These are phyloP conservation scores for Crocuta crocuta DNA, from an alignment of 2,113 vertebrate genomes.

Conservation along the genomic window DNA sequence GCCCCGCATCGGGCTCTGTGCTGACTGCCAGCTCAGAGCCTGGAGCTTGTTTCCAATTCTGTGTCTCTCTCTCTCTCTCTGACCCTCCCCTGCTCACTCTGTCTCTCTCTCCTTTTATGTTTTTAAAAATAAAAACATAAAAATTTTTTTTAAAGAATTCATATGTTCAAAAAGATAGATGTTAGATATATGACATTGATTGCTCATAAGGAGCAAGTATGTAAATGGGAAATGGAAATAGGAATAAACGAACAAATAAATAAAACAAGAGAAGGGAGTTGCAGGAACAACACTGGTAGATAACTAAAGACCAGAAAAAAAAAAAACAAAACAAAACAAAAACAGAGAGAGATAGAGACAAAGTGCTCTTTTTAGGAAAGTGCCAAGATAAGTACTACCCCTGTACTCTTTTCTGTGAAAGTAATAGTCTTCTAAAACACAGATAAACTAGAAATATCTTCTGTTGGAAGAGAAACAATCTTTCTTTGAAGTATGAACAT, in stretches of 20 bases:
- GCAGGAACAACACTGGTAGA: neutral
- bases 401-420: neutral
- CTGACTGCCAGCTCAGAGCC: too few relatives aligned
- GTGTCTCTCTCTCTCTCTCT: too few relatives aligned
- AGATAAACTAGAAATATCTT: neutral
- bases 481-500: neutral
- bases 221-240: neutral
- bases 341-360: neutral
- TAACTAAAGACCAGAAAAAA: neutral
- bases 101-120: too few relatives aligned
- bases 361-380: neutral
- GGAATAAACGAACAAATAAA: neutral
- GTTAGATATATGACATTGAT: neutral
- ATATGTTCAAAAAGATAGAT: neutral
- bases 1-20: too few relatives aligned
- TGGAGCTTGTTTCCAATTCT: too few relatives aligned
- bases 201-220: neutral
- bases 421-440: neutral
- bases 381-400: neutral
- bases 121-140: too few relatives aligned
- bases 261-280: neutral
- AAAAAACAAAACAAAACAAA: neutral
- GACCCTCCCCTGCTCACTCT: too few relatives aligned
- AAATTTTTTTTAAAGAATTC: neutral
- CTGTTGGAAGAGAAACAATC: neutral